A percentile compares a stretch with the other conserved stretches of the same genome.
Conservation (phyloP, 2,113 vertebrate species). For the Pachycephala philippinensis region DNA sequence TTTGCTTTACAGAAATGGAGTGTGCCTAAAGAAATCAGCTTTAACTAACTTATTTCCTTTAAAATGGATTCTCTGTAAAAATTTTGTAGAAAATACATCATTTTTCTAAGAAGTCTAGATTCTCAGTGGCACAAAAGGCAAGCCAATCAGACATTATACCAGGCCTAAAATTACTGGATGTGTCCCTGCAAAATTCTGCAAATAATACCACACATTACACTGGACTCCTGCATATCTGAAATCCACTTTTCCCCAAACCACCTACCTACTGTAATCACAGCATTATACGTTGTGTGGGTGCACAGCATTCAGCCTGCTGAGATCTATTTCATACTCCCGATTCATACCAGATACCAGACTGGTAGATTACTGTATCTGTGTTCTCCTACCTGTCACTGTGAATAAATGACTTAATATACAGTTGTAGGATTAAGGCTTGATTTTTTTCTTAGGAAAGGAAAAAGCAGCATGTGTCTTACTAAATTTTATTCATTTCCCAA, state of each 20-base stretch:
- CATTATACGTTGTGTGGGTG: conserved; percentile 61
- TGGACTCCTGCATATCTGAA: conserved; percentile 66
- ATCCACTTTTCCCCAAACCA: conserved; percentile 43
- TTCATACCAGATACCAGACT: conserved; percentile 38
- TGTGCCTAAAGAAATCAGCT: conserved; percentile 8
- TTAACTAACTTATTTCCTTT: conserved; percentile 36
- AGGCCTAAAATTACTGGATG: conserved; percentile 55
- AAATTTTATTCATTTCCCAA: not conserved
- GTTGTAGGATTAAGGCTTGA: not conserved
- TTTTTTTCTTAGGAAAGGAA: not conserved
- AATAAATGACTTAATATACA: conserved; percentile 40
- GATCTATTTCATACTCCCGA: conserved; percentile 55
- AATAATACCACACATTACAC: conserved; percentile 63
- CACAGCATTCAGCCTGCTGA: conserved; percentile 57
- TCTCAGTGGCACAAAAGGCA: conserved; percentile 46
- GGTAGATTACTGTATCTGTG: conserved; percentile 68
- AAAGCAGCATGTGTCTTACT: not conserved
- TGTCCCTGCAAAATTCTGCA: conserved; percentile 63
- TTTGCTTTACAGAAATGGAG: conserved; percentile 56
- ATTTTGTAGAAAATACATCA: not conserved
- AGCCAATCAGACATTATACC: conserved; percentile 42
- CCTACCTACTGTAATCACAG: conserved; percentile 71
- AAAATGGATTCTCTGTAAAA: conserved; percentile 22
- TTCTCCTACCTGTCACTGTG: conserved; percentile 42
- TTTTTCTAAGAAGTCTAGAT: conserved; percentile 18